A percentile compares a stretch with the other conserved stretches of the same genome.
phyloP scores from a whole-genome alignment of 1,140 invertebrate genomes.

The Cydia splendana region DNA sequence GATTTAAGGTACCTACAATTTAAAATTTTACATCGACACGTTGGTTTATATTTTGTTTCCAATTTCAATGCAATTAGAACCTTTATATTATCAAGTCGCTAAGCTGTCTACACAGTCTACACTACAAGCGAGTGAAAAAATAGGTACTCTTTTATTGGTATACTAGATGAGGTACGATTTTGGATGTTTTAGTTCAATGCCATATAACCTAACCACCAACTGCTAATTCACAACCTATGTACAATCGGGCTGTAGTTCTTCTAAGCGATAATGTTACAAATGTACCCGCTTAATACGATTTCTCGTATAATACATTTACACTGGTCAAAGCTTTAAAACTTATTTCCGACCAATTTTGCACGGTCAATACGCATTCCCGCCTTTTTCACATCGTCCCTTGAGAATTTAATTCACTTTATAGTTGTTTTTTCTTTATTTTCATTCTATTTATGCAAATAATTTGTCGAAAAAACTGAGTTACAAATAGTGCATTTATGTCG shows the following conservation, averaged over 20 bases:
- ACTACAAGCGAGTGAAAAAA: slow-evolving; percentile 54
- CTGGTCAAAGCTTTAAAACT: too few relatives aligned
- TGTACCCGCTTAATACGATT: too few relatives aligned
- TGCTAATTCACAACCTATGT: slow-evolving; percentile 60
- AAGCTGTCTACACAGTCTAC: neutral
- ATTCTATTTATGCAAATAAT: too few relatives aligned
- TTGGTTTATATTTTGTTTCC: slow-evolving; percentile 39
- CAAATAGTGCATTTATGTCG: neutral
- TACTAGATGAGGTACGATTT: slow-evolving; percentile 55
- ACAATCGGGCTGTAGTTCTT: slow-evolving; percentile 3
- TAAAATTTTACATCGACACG: too few relatives aligned
- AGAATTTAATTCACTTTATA: too few relatives aligned
- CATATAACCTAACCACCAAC: slow-evolving; percentile 36
- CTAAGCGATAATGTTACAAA: neutral
- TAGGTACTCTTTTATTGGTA: slow-evolving; percentile 52
- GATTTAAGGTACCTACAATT: too few relatives aligned
- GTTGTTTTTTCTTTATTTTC: too few relatives aligned
- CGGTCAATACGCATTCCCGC: too few relatives aligned
- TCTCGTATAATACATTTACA: too few relatives aligned
- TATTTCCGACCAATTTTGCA: too few relatives aligned
- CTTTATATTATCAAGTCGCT: slow-evolving; percentile 41
- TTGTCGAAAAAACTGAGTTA: too few relatives aligned
- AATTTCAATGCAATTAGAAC: slow-evolving; percentile 63
- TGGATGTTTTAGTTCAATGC: slow-evolving; percentile 44
- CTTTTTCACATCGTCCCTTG: too few relatives aligned